These are phyloP conservation scores for Actenoides lindsayi DNA, from an alignment of 2,113 vertebrate genomes.

Conservation along the genomic window DNA sequence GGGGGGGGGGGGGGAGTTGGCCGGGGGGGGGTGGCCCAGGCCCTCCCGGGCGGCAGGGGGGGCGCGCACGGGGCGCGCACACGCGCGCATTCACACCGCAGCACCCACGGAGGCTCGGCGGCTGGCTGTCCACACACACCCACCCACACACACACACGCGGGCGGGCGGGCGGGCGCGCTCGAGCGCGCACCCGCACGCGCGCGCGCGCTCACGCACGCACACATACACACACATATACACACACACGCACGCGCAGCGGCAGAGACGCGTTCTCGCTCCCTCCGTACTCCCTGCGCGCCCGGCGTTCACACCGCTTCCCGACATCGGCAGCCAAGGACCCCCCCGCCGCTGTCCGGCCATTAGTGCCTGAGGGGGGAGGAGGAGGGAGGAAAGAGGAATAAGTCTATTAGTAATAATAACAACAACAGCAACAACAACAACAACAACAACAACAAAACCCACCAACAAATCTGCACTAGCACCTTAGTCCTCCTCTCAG, in stretches of 20 bases:
- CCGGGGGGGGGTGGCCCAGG: too few relatives aligned
- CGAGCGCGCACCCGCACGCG: background rate
- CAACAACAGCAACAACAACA: background rate
- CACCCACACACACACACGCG: too few relatives aligned
- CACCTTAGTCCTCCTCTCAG: conserved; percentile 58
- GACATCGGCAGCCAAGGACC: conserved; percentile 83
- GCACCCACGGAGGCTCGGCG: background rate
- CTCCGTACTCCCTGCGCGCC: conserved; percentile 75
- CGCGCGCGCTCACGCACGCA: background rate
- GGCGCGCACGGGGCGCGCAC: too few relatives aligned
- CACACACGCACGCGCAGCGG: background rate
- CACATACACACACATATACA: background rate
- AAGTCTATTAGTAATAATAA: conserved; percentile 17
- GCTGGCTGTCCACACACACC: background rate
- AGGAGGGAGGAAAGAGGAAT: conserved; percentile 61
- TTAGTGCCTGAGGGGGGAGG: conserved; percentile 63
- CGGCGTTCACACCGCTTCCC: conserved; percentile 78
- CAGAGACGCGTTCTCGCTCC: conserved; percentile 67
- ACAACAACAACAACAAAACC: conserved; percentile 40
- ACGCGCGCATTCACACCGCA: background rate
- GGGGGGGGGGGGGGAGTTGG: too few relatives aligned
- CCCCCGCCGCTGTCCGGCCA: conserved; percentile 63
- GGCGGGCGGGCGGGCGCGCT: background rate
- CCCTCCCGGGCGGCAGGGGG: too few relatives aligned
- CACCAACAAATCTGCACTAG: conserved; percentile 63